Evolutionary conservation across 2,888 invertebrate genomes (phyloP).

Genomic region (Gibbula magus): DNA sequence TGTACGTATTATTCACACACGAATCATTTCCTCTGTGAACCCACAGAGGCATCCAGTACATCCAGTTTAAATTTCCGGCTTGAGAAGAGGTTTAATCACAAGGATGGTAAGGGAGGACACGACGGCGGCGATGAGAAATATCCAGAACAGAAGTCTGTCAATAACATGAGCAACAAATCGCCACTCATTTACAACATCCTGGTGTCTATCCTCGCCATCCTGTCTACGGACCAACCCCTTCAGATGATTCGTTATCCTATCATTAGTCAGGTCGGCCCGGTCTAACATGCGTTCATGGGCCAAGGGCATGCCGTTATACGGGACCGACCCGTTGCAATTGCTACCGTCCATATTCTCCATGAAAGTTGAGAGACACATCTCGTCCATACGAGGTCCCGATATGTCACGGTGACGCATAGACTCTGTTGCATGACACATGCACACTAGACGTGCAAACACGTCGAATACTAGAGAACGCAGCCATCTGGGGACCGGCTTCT

Average conservation of each 20-base stretch:
- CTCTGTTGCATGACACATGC: conserved; percentile 61
- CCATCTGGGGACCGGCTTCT: conserved; percentile 73
- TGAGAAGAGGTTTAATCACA: conserved; percentile 71
- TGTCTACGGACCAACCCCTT: conserved; percentile 67
- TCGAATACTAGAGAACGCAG: conserved; percentile 70
- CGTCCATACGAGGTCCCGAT: conserved; percentile 38
- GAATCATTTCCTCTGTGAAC: too few species aligned
- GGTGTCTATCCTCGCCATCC: conserved; percentile 64
- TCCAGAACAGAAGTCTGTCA: conserved; percentile 74
- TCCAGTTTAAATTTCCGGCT: conserved; percentile 49
- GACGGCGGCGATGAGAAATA: conserved; percentile 70
- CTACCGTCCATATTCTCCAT: conserved; percentile 53
- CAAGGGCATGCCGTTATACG: conserved; percentile 29
- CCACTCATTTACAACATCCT: conserved; percentile 74
- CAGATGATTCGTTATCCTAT: conserved; percentile 66
- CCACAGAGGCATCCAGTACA: too few species aligned
- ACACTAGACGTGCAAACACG: conserved; percentile 69
- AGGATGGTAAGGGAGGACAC: conserved; percentile 71
- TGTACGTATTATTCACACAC: too few species aligned
- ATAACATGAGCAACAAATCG: conserved; percentile 73
- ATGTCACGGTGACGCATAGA: conserved; percentile 22
- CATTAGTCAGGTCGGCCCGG: conserved; percentile 52
- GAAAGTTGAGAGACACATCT: conserved; percentile 62
- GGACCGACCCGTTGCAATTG: conserved; percentile 60
- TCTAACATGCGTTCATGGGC: conserved; percentile 20